phyloP scores from a whole-genome alignment of 2,113 vertebrate species.

The Thinocorus orbignyianus region DNA sequence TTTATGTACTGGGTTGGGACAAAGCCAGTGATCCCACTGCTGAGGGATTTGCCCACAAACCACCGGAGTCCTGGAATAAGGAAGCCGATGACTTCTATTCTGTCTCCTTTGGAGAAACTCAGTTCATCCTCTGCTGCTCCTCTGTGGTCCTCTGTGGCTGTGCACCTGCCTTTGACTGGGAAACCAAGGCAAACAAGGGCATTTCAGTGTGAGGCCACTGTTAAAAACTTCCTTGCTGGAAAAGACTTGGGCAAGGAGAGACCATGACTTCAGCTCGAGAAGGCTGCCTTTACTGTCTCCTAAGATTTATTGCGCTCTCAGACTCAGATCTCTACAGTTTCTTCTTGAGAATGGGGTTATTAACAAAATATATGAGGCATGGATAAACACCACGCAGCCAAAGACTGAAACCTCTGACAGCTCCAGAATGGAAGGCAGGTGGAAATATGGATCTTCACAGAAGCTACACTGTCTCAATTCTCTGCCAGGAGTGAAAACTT shows the following conservation, averaged over 20 bases:
- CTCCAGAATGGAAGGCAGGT: background rate
- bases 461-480: background rate
- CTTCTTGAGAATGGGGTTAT: background rate
- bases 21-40: constrained; percentile 84
- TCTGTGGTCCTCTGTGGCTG: constrained; percentile 77
- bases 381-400: background rate
- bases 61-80: constrained; percentile 83
- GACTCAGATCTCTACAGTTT: background rate
- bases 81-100: constrained; percentile 86
- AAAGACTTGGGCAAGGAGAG: background rate
- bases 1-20: constrained; percentile 80
- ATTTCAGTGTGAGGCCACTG: background rate
- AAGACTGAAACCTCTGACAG: background rate
- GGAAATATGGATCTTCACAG: background rate
- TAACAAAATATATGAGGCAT: background rate
- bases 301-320: background rate
- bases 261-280: background rate
- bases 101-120: constrained; percentile 83
- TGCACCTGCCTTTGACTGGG: constrained; percentile 86
- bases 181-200: background rate
- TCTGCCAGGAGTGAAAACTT: background rate
- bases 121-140: constrained; percentile 83
- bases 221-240: background rate
- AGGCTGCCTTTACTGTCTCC: background rate
- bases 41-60: constrained; percentile 85